A percentile compares a stretch with the other conserved stretches of the same genome.
Conservation (phyloP, 2,113 vertebrate genomes). For the Amphiprion ocellaris region DNA sequence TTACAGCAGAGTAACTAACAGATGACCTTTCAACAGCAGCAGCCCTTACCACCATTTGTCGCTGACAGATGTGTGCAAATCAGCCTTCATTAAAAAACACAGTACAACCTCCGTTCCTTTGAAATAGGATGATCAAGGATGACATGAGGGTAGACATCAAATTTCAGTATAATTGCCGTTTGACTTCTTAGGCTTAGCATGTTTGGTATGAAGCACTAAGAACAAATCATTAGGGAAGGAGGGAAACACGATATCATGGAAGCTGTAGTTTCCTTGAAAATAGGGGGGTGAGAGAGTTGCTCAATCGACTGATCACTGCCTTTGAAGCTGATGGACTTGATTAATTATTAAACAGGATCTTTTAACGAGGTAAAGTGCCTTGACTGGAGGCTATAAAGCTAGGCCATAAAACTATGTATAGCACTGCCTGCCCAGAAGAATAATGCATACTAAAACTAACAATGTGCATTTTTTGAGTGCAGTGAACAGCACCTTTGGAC, state of each 20-base stretch:
- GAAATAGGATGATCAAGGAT: slow-evolving; percentile 46
- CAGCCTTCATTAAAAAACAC: slow-evolving; percentile 38
- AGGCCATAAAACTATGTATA: slow-evolving; percentile 66
- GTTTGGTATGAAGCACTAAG: slow-evolving; percentile 39
- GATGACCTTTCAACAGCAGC: slow-evolving; percentile 35
- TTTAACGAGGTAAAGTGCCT: slow-evolving; percentile 74
- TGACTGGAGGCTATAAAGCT: slow-evolving; percentile 59
- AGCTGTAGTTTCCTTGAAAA: slow-evolving; percentile 45
- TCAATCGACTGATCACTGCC: slow-evolving; percentile 68
- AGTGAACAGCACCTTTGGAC: slow-evolving; percentile 8
- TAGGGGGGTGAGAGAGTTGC: slow-evolving; percentile 31
- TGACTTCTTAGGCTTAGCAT: slow-evolving; percentile 43
- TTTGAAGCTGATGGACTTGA: slow-evolving; percentile 74
- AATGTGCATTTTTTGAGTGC: slow-evolving; percentile 48
- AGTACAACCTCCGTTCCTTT: slow-evolving; percentile 13
- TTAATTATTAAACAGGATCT: slow-evolving; percentile 80
- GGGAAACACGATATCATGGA: slow-evolving; percentile 45
- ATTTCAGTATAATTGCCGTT: slow-evolving; percentile 52
- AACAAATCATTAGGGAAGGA: slow-evolving; percentile 54
- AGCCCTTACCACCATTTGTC: slow-evolving; percentile 23
- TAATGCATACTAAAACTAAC: slow-evolving; percentile 69
- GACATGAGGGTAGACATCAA: slow-evolving; percentile 4
- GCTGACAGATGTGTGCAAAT: slow-evolving; percentile 39
- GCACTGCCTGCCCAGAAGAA: slow-evolving; percentile 31
- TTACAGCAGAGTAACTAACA: slow-evolving; percentile 15